Base-by-base conservation (phyloP, 2,888 invertebrate species). In the Machimus rusticus region DNA sequence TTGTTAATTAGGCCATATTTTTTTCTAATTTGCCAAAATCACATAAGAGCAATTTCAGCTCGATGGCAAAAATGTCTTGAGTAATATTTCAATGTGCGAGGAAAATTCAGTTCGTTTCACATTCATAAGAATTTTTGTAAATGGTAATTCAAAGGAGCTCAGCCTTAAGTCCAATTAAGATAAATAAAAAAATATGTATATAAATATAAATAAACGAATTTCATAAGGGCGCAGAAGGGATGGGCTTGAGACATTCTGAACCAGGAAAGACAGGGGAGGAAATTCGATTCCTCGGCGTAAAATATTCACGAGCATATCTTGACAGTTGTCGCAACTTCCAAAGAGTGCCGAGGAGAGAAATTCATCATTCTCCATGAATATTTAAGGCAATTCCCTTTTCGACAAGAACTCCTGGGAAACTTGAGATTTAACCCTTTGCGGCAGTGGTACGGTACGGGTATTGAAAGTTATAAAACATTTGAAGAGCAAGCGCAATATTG, bases 271-370 rank as follows among this genome's bases (percentile, higher is more conserved):
- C 39, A 23, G 16, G 19, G 28, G 8, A 66, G 66, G 66, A 66
- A 66, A 66, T 66, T 66, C 66, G 66, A 66, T 66, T 66, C 66
- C 28, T 39, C n/a, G 1, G 6, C 8, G 43, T 85, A 28, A 85
- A 85, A 66, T 85, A 85, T 85, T 85, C 85, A 85, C 28, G 46
- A 85, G 43, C 74, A 85, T 39, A 85, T 85, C 85, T 74, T 85
- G 85, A 46, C 85, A 74, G 85, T 74, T 55, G 74, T 85, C 74
- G 39, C 85, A 85, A 74, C 46, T 85, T 85, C 46, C 57, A 74
- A 28, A 74, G 43, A 74, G 46, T 28, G 37, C 46, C 43, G 46
- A 43, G 31, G 46, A 46, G 79, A 46, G 74, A 85, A 85, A 43
- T 85, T 74, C 46, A 74, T 74, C 85, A 85, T 28, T 74, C 34